Percentiles rank a stretch among this genome's conserved stretches.
These are phyloP conservation scores for Leucophenga montana DNA, from an alignment of 2,888 invertebrate species.

Conservation along the genomic window DNA sequence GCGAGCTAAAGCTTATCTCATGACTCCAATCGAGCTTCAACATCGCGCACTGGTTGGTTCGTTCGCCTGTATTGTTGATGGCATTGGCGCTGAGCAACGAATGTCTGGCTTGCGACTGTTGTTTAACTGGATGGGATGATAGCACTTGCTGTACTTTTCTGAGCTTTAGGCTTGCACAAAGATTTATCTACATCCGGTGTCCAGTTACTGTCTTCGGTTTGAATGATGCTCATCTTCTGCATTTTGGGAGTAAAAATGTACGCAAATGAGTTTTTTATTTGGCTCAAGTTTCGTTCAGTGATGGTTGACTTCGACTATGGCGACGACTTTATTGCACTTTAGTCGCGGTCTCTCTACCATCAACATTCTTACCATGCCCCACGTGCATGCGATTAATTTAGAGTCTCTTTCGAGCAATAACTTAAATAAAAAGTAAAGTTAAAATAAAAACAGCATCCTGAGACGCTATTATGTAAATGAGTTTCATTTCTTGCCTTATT, in stretches of 20 bases:
- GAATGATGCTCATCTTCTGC: conserved; percentile 61
- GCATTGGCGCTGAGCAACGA: background rate
- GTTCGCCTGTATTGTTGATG: conserved; percentile 10
- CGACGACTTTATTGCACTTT: conserved; percentile 40
- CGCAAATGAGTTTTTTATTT: conserved; percentile 66
- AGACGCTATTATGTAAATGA: conserved; percentile 32
- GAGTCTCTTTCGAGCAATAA: conserved; percentile 15
- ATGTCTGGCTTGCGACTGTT: background rate
- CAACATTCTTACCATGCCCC: background rate
- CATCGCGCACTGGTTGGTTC: conserved; percentile 33
- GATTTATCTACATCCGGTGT: conserved; percentile 67
- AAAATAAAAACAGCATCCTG: conserved; percentile 1
- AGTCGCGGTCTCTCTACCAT: background rate
- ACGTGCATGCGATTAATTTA: conserved; percentile 10
- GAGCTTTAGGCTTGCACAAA: conserved; percentile 48
- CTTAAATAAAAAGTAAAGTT: background rate
- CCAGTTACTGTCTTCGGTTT: conserved; percentile 59
- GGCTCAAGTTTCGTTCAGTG: conserved; percentile 59
- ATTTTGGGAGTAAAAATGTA: conserved; percentile 69
- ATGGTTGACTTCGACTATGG: conserved; percentile 33
- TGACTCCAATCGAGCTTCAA: conserved; percentile 65
- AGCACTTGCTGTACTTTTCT: conserved; percentile 30
- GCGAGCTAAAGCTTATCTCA: conserved; percentile 51
- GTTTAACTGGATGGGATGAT: conserved; percentile 3
- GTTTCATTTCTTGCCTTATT: conserved; percentile 13